Evolutionary conservation across 2,888 invertebrate genomes (phyloP).

Genomic region (Pristionchus mayeri): DNA sequence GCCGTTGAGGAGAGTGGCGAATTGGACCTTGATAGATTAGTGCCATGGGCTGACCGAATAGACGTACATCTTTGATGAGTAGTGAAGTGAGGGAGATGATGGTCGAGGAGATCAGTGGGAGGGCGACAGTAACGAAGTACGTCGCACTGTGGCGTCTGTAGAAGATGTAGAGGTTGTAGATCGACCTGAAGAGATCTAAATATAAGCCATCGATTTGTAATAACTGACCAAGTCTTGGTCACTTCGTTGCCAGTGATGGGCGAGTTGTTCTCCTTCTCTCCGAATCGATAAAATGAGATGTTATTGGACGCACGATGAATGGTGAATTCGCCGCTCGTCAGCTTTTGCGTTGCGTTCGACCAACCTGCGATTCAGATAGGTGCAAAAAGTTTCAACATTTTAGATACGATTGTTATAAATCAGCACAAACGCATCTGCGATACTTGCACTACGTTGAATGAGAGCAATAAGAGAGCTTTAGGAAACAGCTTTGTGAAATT

Average conservation of each 20-base stretch:
- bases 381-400: background rate
- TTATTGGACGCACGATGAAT: slow-evolving; percentile 60
- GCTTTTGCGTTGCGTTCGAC: slow-evolving; percentile 65
- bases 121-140: slow-evolving; percentile 52
- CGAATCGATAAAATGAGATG: slow-evolving; percentile 59
- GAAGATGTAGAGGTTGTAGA: slow-evolving; percentile 53
- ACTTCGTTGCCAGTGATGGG: slow-evolving; percentile 59
- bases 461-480: too few relatives aligned
- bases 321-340: slow-evolving; percentile 68
- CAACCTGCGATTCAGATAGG: slow-evolving; percentile 56
- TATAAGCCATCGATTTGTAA: background rate
- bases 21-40: background rate
- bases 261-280: slow-evolving; percentile 51
- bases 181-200: slow-evolving; percentile 50
- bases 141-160: slow-evolving; percentile 56
- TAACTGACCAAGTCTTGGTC: slow-evolving; percentile 56
- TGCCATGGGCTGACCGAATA: background rate
- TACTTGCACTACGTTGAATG: too few relatives aligned
- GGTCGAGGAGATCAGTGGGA: slow-evolving; percentile 49
- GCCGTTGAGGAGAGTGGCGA: background rate
- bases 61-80: background rate
- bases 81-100: slow-evolving; percentile 11
- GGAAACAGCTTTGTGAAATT: too few relatives aligned
- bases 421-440: too few relatives aligned
- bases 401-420: too few relatives aligned